Base-by-base conservation (phyloP, 1,140 invertebrate species). In the Drosophila subpulchrella region DNA sequence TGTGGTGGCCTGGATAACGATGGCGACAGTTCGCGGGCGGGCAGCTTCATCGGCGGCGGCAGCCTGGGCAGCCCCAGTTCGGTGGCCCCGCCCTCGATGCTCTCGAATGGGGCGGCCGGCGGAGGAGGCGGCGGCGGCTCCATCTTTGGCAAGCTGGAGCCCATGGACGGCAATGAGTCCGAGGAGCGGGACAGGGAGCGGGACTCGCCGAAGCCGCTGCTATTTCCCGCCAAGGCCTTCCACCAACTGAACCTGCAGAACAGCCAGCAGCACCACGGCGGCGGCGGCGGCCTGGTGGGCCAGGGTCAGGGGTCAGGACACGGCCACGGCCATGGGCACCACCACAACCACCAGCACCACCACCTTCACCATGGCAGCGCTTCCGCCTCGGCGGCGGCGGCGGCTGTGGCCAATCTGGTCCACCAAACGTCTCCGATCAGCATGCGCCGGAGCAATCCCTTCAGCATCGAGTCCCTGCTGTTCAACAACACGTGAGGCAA, bases 401-500 rank as follows among this genome's bases (percentile, higher is more conserved):
- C 75, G 24, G 86, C 80, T 13, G 78, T 78, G 80, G 85, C 62
- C 88, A 92, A 78, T 83, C 61, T 75, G 24, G 85, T 79, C 38
- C 93, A 93, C 56, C 94, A 94, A 60, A 92, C 93, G 15, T 80
- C 91, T 61, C 86, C 91, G 46, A 94, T 94, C 74, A 94, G 94
- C 68, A 94, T 94, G 83, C 93, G 94, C 72, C 93, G 94, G 48
- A 92, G 96, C 92, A 92, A 97, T 93, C 96, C 96, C 20, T 97
- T 97, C 93, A 97, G 96, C 93, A 97, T 97, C 94, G 96, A 97
- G 90, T 97, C 96, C 48, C 92, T 97, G 68, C 94, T 97, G 81
- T 94, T 94, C 12, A 94, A 94, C 81, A 96, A 96, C 83, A 96
- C 95, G 93, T 95, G 94, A 95, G 91, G 76, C 62, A 89, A 46